These are phyloP conservation scores for Diorhabda elongata DNA, from an alignment of 1,140 invertebrate genomes.

Conservation along the genomic window DNA sequence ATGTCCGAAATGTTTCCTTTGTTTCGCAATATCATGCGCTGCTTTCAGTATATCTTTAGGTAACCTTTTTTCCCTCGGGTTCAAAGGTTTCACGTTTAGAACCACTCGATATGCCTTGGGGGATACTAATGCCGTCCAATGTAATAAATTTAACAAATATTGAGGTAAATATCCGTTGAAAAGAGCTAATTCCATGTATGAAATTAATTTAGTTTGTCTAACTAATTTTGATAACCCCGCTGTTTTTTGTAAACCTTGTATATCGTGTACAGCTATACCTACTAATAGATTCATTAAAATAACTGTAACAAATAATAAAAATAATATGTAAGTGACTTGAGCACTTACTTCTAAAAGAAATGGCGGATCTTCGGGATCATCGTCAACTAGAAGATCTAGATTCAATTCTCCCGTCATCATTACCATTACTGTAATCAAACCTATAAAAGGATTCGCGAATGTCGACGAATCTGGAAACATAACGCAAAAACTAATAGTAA, in stretches of 20 bases:
- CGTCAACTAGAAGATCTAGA: constrained; percentile 62
- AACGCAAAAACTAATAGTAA: constrained; percentile 81
- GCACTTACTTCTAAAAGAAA: constrained; percentile 65
- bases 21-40: constrained; percentile 70
- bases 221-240: constrained; percentile 71
- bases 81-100: constrained; percentile 72
- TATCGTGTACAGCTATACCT: constrained; percentile 76
- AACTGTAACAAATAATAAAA: constrained; percentile 73
- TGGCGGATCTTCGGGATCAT: constrained; percentile 57
- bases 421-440: constrained; percentile 75
- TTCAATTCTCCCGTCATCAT: constrained; percentile 88
- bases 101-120: constrained; percentile 74
- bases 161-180: constrained; percentile 68
- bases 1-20: constrained; percentile 62
- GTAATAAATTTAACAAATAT: constrained; percentile 64
- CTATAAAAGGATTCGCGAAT: constrained; percentile 73
- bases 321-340: constrained; percentile 68
- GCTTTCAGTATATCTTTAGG: constrained; percentile 70
- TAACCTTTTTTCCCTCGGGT: constrained; percentile 72
- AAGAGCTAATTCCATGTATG: constrained; percentile 67
- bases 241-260: constrained; percentile 72
- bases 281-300: constrained; percentile 78
- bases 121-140: constrained; percentile 69
- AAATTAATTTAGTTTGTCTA: constrained; percentile 72
- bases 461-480: constrained; percentile 76